phyloP scores from a whole-genome alignment of 2,888 invertebrate species.

The Sinohyriopsis cumingii region DNA sequence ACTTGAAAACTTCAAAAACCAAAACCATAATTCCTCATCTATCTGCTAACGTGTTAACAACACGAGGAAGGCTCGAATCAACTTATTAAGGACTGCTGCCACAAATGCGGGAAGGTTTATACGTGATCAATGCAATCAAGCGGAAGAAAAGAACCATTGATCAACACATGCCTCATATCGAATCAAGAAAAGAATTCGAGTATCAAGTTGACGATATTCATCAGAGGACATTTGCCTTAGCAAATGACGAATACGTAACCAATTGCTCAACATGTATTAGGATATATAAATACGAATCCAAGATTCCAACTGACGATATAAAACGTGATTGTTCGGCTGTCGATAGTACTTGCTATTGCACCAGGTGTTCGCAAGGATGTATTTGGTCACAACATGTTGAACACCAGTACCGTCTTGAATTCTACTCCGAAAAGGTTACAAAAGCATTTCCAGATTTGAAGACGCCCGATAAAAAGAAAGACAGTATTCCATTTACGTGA shows the following conservation, averaged over 20 bases:
- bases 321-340: constrained; percentile 26
- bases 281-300: not conserved
- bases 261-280: not conserved
- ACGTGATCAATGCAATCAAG: constrained; percentile 3
- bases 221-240: not conserved
- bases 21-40: constrained; percentile 1
- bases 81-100: not conserved
- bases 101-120: constrained; percentile 1
- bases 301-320: constrained; percentile 17
- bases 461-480: constrained; percentile 12
- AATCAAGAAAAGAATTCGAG: constrained; percentile 1
- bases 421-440: constrained; percentile 5
- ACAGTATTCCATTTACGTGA: constrained; percentile 12
- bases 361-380: constrained; percentile 19
- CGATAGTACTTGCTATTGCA: constrained; percentile 19
- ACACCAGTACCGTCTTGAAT: constrained; percentile 21
- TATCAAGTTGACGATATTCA: not conserved
- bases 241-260: not conserved
- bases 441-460: constrained; percentile 20
- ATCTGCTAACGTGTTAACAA: not conserved
- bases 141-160: not conserved
- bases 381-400: constrained; percentile 28
- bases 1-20: not conserved
- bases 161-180: not conserved
- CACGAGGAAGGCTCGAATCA: not conserved